Conservation (phyloP, 2,888 invertebrate genomes). For the Empis livida region DNA sequence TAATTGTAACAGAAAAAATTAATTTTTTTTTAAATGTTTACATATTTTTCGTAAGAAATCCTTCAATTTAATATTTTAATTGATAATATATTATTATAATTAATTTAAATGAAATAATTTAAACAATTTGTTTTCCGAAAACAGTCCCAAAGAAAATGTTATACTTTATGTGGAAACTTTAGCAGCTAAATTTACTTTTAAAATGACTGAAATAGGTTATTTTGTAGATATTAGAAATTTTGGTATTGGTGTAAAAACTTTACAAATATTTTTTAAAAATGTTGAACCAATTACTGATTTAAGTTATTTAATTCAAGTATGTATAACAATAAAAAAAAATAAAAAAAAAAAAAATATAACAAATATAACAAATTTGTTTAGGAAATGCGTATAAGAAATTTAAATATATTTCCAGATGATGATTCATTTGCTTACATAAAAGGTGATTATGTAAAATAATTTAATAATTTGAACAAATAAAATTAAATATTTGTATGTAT, state of each 20-base stretch:
- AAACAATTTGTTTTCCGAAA: background rate
- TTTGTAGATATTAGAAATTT: conserved; percentile 22
- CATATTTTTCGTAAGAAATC: no score
- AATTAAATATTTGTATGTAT: background rate
- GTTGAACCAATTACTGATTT: conserved; percentile 20
- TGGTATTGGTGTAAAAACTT: background rate
- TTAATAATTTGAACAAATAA: background rate
- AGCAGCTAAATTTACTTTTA: conserved; percentile 21
- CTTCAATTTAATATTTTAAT: background rate
- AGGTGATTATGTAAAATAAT: conserved; percentile 9
- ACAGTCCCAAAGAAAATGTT: conserved; percentile 21
- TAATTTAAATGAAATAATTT: background rate
- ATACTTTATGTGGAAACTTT: conserved; percentile 20
- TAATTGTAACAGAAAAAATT: no score
- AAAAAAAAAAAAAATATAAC: background rate
- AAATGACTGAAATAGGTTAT: conserved; percentile 20
- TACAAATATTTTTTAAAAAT: conserved; percentile 19
- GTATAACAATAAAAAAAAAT: background rate
- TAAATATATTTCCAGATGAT: conserved; percentile 28
- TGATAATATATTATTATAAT: background rate
- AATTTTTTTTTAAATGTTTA: no score
- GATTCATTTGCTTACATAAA: conserved; percentile 28
- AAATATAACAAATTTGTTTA: conserved; percentile 7
- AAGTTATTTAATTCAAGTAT: conserved; percentile 21
- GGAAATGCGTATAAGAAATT: conserved; percentile 19